These are phyloP conservation scores for Carollia perspicillata DNA, from an alignment of 2,113 vertebrate genomes.

Conservation along the genomic window DNA sequence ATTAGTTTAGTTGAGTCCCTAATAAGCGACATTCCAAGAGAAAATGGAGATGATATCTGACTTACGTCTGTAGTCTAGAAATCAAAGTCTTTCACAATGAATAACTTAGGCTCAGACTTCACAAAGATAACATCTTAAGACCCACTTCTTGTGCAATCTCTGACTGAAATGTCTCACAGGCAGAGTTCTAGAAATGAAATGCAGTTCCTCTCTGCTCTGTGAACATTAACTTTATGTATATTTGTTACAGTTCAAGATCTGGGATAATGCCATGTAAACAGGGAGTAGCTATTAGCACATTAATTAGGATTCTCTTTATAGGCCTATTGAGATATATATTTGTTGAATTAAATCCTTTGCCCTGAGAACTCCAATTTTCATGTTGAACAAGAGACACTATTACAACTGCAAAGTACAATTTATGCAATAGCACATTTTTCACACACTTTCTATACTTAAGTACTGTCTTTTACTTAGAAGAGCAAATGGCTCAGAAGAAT, in stretches of 20 bases:
- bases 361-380: slow-evolving; percentile 33
- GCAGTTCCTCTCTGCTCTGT: not conserved
- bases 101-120: not conserved
- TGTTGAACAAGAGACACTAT: not conserved
- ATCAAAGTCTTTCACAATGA: slow-evolving; percentile 1
- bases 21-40: not conserved
- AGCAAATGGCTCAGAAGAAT: not conserved
- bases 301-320: slow-evolving; percentile 46
- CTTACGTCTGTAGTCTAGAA: not conserved
- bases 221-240: slow-evolving; percentile 32
- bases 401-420: not conserved
- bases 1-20: not conserved
- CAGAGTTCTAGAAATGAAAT: not conserved
- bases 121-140: not conserved
- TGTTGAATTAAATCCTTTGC: slow-evolving; percentile 38
- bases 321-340: slow-evolving; percentile 28
- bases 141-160: not conserved
- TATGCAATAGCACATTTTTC: not conserved
- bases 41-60: not conserved
- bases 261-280: slow-evolving; percentile 29
- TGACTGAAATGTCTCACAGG: not conserved
- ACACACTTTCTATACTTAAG: not conserved
- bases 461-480: not conserved
- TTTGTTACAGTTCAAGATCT: slow-evolving; percentile 41
- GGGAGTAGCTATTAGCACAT: slow-evolving; percentile 31